Evolutionary conservation across 2,797 vertebrate species (phyloP), one percentile per base, ranked within the genome.

Genomic region (Oophaga sylvatica): DNA sequence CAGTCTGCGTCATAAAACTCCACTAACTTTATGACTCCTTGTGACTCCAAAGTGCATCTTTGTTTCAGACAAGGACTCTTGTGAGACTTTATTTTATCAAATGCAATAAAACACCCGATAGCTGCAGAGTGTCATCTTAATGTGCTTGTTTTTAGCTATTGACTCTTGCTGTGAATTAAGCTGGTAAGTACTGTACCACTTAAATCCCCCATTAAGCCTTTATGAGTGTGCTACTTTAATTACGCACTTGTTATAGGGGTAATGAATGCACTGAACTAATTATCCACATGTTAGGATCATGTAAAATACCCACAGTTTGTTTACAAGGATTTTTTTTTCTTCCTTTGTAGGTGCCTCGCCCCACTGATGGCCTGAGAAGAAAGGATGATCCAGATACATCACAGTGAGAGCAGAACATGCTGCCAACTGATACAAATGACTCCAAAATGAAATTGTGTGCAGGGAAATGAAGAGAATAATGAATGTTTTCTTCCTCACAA

Each of bases 221-320:
- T 92, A 92, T 94, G 94, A 97, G 95, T 97, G 97, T 95, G 96
- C 96, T 97, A 96, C 95, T 97, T 96, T 97, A 96, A 98, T 98
- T 97, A 96, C 90, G 93, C 94, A 96, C 94, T 97, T 96, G 94
- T 96, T 97, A 97, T 95, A 95, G 91, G 94, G 95, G 95, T 97
- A 96, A 98, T 97, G 95, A 97, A 96, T 95, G 95, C 93, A 96
- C 96, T 95, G 97, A 97, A 95, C 94, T 94, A 97, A 97, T 97
- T 97, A 97, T 93, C 95, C 92, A 91, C 95, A 94, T 93, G 95
- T 95, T 96, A 95, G 94, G 95, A 96, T 96, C 91, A 95, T 95
- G 94, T 95, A 95, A 96, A 95, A 95, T 94, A 94, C 88, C 93
- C 93, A 90, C 91, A 88, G 91, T 94, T 95, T 95, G 94, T 95